Conservation (phyloP, 2,888 invertebrate genomes). For the Cosmia trapezina region DNA sequence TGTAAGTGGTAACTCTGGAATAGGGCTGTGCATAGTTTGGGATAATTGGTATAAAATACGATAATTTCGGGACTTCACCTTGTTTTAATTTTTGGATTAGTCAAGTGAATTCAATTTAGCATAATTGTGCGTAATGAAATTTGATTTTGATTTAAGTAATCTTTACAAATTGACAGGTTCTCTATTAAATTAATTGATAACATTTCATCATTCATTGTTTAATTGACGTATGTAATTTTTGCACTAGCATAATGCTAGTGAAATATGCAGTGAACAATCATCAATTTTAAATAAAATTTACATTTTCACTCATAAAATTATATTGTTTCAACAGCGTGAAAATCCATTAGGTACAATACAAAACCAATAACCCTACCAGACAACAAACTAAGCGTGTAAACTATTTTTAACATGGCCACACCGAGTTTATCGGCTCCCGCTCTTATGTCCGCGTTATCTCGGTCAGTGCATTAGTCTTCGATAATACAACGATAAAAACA, state of each 20-base stretch:
- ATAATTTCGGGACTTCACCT: not conserved
- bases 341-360: slow-evolving; percentile 50
- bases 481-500: slow-evolving; percentile 88
- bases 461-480: slow-evolving; percentile 89
- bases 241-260: not conserved
- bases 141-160: too few species aligned
- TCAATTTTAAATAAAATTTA: not conserved
- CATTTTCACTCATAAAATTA: not conserved
- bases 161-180: not conserved
- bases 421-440: slow-evolving; percentile 88
- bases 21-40: slow-evolving; percentile 74
- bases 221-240: slow-evolving; percentile 2
- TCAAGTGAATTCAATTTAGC: not conserved
- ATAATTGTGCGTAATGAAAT: not conserved
- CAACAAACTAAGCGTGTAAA: slow-evolving; percentile 88
- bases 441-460: slow-evolving; percentile 88
- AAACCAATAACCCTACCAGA: slow-evolving; percentile 69
- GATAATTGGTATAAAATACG: slow-evolving; percentile 32
- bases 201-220: not conserved
- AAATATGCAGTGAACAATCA: too few species aligned
- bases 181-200: not conserved
- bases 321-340: slow-evolving; percentile 26
- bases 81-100: not conserved
- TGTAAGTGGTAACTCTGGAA: slow-evolving; percentile 76
- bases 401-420: slow-evolving; percentile 90